These are phyloP conservation scores for Rissa tridactyla DNA, from an alignment of 2,113 vertebrate genomes.

Conservation along the genomic window DNA sequence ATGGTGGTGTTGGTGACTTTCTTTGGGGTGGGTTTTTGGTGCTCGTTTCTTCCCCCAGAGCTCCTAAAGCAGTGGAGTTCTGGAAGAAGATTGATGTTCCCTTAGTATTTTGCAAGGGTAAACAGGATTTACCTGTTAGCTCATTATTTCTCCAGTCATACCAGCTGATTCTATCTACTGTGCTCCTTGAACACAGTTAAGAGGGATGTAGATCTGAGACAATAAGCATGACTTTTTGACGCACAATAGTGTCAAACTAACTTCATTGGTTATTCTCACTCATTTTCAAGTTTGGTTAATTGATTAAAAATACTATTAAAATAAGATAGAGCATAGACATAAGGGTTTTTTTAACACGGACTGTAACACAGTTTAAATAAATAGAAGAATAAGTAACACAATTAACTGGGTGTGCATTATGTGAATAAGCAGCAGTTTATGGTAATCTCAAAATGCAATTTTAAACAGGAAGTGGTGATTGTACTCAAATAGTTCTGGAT, in stretches of 20 bases:
- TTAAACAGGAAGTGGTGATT: neutral
- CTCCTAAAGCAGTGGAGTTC: neutral
- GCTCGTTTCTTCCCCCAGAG: neutral
- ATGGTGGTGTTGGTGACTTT: fast-evolving
- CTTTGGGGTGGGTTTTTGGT: no score
- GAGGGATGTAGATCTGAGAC: neutral
- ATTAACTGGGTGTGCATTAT: neutral
- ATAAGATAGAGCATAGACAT: neutral
- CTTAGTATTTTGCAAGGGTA: neutral
- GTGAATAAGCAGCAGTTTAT: neutral
- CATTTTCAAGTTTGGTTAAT: neutral
- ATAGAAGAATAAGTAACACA: neutral
- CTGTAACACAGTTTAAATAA: neutral
- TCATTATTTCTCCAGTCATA: no score
- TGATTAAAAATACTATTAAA: neutral
- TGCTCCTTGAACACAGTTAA: neutral
- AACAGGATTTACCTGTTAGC: neutral
- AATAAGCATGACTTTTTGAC: neutral
- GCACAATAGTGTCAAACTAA: neutral
- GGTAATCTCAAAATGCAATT: neutral
- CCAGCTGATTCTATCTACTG: neutral
- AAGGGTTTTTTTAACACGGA: neutral
- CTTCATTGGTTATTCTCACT: neutral
- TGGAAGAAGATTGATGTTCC: neutral
- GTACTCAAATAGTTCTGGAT: neutral